phyloP scores from a whole-genome alignment of 2,113 vertebrate species.

The Dromiciops gliroides region DNA sequence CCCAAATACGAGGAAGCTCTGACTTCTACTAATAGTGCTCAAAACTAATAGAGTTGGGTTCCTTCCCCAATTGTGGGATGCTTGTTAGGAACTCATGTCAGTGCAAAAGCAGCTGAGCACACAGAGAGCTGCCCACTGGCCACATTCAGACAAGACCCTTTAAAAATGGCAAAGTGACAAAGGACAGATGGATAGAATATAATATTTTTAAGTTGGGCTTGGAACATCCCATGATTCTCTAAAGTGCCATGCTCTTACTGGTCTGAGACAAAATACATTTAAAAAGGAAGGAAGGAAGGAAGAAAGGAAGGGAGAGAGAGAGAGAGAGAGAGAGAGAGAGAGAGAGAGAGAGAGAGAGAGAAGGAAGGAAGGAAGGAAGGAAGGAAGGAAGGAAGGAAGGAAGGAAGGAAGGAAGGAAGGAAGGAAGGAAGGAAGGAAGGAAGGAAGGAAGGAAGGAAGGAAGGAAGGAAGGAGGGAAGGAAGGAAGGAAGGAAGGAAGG shows the following conservation, averaged over 20 bases:
- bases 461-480: too few species aligned
- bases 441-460: too few species aligned
- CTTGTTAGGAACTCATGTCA: background rate
- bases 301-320: too few species aligned
- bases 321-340: too few species aligned
- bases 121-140: background rate
- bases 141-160: background rate
- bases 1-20: background rate
- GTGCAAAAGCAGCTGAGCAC: background rate
- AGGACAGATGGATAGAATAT: background rate
- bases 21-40: background rate
- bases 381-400: background rate
- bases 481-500: too few species aligned
- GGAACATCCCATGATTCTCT: background rate
- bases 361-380: too few species aligned
- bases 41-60: background rate
- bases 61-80: background rate
- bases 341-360: too few species aligned
- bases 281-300: background rate
- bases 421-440: slow-evolving; percentile 12
- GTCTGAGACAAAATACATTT: background rate
- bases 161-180: background rate
- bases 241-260: background rate
- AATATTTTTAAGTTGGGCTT: background rate
- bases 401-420: background rate